Evolutionary conservation across 2,888 invertebrate species (phyloP), one percentile per base, ranked within the genome.

Genomic region (Galeopsomyia nigrocyanea): DNA sequence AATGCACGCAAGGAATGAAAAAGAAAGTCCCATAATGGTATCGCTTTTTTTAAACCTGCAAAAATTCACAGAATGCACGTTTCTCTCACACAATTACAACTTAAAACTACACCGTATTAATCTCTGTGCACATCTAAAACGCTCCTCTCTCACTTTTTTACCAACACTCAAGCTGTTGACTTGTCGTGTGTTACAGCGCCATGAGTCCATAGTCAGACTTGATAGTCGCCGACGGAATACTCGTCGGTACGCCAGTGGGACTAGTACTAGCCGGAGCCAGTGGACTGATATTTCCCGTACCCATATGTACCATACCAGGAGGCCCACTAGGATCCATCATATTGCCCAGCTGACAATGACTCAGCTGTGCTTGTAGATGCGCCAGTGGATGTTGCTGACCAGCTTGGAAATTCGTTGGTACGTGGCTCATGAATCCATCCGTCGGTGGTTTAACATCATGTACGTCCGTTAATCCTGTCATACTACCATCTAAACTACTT

Each of bases 171-270:
- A 39, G 10, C 10, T 39, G 39, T 13, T 39, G 39, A 50, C 16
- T 47, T 21, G 71, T 72, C 71, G 73, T 81, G 79, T 86, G 87
- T 90, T 92, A 92, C 86, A 91, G 90, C 67, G 94, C 92, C 85
- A 95, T 95, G 82, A 96, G 90, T 86, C 94, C 95, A 85, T 95
- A 95, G 88, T 95, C 95, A 80, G 94, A 94, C 88, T 95, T 95
- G 82, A 94, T 94, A 82, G 92, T 89, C 76, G 91, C 88, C 78
- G 90, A 89, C 78, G 81, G 80, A 1, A 81, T 79, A 31, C 80
- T 77, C n/a, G 82, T 73, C 6, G 82, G 77, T 50, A 82, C 69
- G 55, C 82, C 83, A 64, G 58, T 83, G 83, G 86, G 85, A 79
- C 83, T 85, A 68, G 80, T 81, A 10, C 78, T 78, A 7, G 86